Conservation (phyloP, 2,888 invertebrate genomes). For the Heterodera filipjevi region DNA sequence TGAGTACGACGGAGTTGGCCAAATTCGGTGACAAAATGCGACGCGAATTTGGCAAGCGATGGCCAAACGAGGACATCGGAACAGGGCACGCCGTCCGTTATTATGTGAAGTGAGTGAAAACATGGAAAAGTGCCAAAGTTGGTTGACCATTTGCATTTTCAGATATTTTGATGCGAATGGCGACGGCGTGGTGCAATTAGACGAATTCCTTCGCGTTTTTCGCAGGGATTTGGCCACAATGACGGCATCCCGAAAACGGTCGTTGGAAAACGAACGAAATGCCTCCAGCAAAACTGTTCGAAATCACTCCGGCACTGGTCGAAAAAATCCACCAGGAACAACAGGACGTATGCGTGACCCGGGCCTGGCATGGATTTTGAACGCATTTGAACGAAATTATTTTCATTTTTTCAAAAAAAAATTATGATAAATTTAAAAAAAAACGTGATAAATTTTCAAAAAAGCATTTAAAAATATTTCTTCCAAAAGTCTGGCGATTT, state of each 20-base stretch:
- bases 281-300: constrained; percentile 20
- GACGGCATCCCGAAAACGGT: constrained; percentile 30
- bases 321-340: constrained; percentile 37
- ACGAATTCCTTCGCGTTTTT: constrained; percentile 53
- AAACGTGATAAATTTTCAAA: too few species aligned
- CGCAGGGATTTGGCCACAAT: constrained; percentile 52
- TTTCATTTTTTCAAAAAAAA: constrained; percentile 61
- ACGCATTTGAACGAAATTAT: too few species aligned
- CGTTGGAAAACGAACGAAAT: constrained; percentile 6
- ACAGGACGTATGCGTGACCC: constrained; percentile 56
- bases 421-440: constrained; percentile 34
- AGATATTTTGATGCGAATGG: constrained; percentile 62
- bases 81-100: constrained; percentile 57
- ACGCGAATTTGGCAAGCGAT: constrained; percentile 61
- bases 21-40: constrained; percentile 52
- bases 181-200: constrained; percentile 50
- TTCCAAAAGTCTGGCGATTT: too few species aligned
- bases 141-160: too few species aligned
- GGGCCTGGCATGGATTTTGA: constrained; percentile 63
- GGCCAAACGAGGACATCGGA: constrained; percentile 64
- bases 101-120: constrained; percentile 53
- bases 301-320: constrained; percentile 19
- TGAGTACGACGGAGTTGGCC: constrained; percentile 52
- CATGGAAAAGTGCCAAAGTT: not conserved
- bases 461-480: too few species aligned